Evolutionary conservation across 2,888 invertebrate species (phyloP).

Genomic region (Drosophila melanosoma): DNA sequence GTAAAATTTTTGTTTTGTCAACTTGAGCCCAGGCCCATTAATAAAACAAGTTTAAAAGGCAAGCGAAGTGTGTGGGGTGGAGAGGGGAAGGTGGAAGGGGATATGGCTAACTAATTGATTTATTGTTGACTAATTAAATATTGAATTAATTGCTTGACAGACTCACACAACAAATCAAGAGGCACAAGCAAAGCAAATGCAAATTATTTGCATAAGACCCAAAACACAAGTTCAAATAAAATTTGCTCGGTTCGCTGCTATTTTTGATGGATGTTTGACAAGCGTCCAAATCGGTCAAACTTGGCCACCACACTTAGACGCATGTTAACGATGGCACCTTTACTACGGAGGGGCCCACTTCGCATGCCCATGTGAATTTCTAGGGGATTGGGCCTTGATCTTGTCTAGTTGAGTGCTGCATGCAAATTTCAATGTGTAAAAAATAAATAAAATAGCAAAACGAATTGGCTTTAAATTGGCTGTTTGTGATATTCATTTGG

Average conservation of each 20-base stretch:
- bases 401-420: conserved; percentile 56
- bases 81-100: background rate
- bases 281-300: conserved; percentile 50
- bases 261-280: conserved; percentile 70
- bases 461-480: conserved; percentile 51
- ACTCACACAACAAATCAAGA: conserved; percentile 18
- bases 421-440: conserved; percentile 56
- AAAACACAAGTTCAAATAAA: conserved; percentile 27
- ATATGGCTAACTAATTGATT: conserved; percentile 73
- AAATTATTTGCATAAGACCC: conserved; percentile 69
- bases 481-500: conserved; percentile 71
- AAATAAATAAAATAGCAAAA: conserved; percentile 41
- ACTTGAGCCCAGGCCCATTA: conserved; percentile 56
- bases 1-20: conserved; percentile 65
- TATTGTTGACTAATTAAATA: conserved; percentile 79
- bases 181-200: conserved; percentile 44
- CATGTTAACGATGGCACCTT: conserved; percentile 47
- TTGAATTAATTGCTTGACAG: conserved; percentile 74
- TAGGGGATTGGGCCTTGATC: conserved; percentile 57
- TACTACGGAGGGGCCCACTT: conserved; percentile 8
- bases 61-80: background rate
- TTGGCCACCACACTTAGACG: conserved; percentile 45
- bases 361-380: conserved; percentile 46
- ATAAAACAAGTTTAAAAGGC: conserved; percentile 61
- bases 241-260: conserved; percentile 50